These are phyloP conservation scores for Phrynocephalus guinanensis DNA, from an alignment of 2,797 vertebrate species.

Conservation along the genomic window DNA sequence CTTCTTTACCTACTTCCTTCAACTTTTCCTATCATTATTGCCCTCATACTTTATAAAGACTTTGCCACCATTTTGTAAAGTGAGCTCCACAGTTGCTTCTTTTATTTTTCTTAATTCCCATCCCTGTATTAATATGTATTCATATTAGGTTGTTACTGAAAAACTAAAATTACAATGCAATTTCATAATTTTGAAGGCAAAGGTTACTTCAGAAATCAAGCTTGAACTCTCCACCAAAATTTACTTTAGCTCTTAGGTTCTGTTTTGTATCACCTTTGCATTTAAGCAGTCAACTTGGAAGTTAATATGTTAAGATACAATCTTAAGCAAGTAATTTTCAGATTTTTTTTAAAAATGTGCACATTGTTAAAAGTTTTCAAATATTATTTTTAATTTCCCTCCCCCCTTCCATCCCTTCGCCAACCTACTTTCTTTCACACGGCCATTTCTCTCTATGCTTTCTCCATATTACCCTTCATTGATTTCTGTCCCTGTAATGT, in stretches of 20 bases:
- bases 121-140: not conserved
- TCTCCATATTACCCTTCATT: constrained; percentile 17
- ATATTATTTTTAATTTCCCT: not conserved
- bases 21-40: too few relatives aligned
- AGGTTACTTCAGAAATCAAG: not conserved
- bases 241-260: not conserved
- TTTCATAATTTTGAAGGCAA: not conserved
- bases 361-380: not conserved
- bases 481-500: constrained; percentile 16
- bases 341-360: not conserved
- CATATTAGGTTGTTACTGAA: not conserved
- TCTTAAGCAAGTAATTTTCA: not conserved
- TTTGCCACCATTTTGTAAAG: too few relatives aligned
- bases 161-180: not conserved
- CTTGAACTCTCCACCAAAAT: not conserved
- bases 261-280: not conserved
- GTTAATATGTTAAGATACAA: not conserved
- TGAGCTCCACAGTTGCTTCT: not conserved
- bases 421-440: not conserved
- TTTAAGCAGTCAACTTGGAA: too few relatives aligned
- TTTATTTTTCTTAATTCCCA: not conserved
- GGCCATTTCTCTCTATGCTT: not conserved
- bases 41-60: too few relatives aligned
- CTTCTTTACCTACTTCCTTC: too few relatives aligned
- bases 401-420: not conserved